Percentiles rank a stretch among this genome's conserved stretches.
Conservation (phyloP, 2,888 invertebrate genomes). For the Drymonia ruficornis region DNA sequence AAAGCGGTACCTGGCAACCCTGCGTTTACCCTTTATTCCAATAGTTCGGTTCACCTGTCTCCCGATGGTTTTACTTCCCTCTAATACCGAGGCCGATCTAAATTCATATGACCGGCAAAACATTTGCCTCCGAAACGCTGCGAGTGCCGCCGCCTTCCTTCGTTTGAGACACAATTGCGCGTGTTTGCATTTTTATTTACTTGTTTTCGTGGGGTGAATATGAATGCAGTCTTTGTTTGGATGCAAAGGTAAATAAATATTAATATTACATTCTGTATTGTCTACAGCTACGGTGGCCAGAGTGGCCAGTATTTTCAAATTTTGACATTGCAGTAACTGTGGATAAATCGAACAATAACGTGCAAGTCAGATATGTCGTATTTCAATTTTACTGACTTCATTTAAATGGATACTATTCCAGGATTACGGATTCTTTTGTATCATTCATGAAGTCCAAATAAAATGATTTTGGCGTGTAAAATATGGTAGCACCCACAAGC, state of each 20-base stretch:
- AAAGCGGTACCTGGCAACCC: constrained; percentile 18
- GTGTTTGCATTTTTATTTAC: constrained; percentile 83
- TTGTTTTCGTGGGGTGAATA: constrained; percentile 81
- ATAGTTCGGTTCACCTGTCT: constrained; percentile 72
- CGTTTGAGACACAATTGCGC: constrained; percentile 80
- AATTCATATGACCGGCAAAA: constrained; percentile 80
- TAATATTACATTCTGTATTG: constrained; percentile 66
- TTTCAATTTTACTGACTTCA: constrained; percentile 21
- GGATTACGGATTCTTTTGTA: constrained; percentile 23
- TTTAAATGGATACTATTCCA: constrained; percentile 2
- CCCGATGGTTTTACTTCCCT: constrained; percentile 68
- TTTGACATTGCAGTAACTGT: constrained; percentile 36
- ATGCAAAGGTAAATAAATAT: constrained; percentile 76
- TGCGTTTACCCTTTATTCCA: constrained; percentile 61
- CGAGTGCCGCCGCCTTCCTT: constrained; percentile 57
- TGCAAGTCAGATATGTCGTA: constrained; percentile 18
- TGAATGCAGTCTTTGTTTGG: constrained; percentile 76
- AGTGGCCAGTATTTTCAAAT: constrained; percentile 50
- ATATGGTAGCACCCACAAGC: no score
- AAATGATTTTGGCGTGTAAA: background rate
- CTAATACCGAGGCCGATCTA: constrained; percentile 75
- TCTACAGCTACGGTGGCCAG: constrained; percentile 51
- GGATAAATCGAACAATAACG: constrained; percentile 17
- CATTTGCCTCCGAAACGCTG: constrained; percentile 61
- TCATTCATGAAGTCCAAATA: constrained; percentile 21